phyloP scores from a whole-genome alignment of 2,888 invertebrate species.

The Heteropelma amictum region DNA sequence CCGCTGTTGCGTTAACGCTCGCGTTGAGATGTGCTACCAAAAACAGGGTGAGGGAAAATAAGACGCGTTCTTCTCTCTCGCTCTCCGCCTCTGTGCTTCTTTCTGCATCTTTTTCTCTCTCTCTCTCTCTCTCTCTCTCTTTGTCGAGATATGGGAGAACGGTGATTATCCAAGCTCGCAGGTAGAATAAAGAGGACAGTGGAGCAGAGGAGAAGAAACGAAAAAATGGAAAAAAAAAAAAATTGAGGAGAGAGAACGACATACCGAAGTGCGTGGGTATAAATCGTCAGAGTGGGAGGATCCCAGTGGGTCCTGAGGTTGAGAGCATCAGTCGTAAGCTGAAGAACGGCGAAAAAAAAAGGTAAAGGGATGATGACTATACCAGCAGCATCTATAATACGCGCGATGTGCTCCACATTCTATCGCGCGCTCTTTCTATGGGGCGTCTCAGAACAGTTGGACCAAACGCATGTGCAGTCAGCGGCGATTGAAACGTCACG shows the following conservation, averaged over 20 bases:
- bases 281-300: constrained; percentile 55
- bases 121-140: background rate
- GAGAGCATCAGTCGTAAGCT: constrained; percentile 14
- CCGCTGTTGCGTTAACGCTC: constrained; percentile 29
- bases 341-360: background rate
- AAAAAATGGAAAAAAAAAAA: background rate
- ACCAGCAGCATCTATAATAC: constrained; percentile 49
- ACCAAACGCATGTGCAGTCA: background rate
- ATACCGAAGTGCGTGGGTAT: constrained; percentile 56
- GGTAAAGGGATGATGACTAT: constrained; percentile 46
- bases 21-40: constrained; percentile 42
- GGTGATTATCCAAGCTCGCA: constrained; percentile 51
- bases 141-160: constrained; percentile 43
- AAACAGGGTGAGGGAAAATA: constrained; percentile 44
- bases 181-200: background rate
- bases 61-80: constrained; percentile 6
- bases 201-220: background rate
- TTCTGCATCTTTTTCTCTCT: background rate
- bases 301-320: constrained; percentile 33
- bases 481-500: too few species aligned
- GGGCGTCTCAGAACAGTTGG: background rate
- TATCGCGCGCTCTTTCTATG: constrained; percentile 17
- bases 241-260: constrained; percentile 47
- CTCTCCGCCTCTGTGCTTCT: too few species aligned
- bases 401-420: constrained; percentile 48